Evolutionary conservation across 2,797 vertebrate species (phyloP).

Genomic region (Dendrocincla fuliginosa): DNA sequence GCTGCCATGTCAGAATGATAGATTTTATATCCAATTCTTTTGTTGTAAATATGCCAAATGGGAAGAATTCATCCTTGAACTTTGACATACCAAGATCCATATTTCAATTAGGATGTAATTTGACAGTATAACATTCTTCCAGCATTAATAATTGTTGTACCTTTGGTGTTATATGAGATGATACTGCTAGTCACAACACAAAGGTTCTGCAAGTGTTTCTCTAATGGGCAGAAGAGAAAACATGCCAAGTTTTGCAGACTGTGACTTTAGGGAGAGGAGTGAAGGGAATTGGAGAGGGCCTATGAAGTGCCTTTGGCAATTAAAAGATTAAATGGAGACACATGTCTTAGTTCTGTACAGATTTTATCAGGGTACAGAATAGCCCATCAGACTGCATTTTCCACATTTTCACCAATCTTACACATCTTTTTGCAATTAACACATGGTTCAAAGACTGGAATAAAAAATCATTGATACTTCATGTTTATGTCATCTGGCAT

Average conservation of each 20-base stretch:
- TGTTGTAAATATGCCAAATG: not conserved
- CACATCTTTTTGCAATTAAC: slow-evolving; percentile 55
- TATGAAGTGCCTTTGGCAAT: not conserved
- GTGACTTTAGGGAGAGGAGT: not conserved
- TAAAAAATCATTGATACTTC: not conserved
- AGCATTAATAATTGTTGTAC: not conserved
- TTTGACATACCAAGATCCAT: not conserved
- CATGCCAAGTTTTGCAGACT: not conserved
- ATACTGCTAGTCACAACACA: not conserved
- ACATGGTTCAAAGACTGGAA: slow-evolving; percentile 2
- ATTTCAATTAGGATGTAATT: not conserved
- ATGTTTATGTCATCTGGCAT: slow-evolving; percentile 7
- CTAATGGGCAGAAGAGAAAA: not conserved
- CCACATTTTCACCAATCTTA: slow-evolving; percentile 7
- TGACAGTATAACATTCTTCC: not conserved
- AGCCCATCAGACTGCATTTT: slow-evolving; percentile 5
- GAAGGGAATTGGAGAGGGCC: not conserved
- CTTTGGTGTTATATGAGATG: not conserved
- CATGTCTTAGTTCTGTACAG: not conserved
- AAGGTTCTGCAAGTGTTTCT: not conserved
- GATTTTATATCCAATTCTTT: not conserved
- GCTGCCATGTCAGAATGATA: not conserved
- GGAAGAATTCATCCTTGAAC: not conserved
- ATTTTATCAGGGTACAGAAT: slow-evolving; percentile 7
- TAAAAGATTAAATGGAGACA: slow-evolving; percentile 28